Percentiles rank a stretch among this genome's conserved stretches.
Conservation (phyloP, 2,888 invertebrate genomes). For the Physocephala rufipes region DNA sequence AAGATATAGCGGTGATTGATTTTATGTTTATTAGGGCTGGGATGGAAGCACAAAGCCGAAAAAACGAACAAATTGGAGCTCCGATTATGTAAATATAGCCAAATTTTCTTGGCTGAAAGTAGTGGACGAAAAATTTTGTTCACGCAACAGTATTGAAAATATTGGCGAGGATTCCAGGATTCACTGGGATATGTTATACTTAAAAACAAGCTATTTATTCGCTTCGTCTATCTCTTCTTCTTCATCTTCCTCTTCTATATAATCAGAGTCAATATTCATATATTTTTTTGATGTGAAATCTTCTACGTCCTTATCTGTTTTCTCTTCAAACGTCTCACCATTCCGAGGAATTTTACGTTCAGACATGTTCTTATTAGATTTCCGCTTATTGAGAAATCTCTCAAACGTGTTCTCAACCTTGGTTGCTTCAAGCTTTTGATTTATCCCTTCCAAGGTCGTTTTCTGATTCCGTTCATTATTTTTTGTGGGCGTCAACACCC, state of each 20-base stretch:
- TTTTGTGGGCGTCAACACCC: neutral
- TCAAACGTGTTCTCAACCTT: conserved; percentile 48
- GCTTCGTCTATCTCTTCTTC: conserved; percentile 33
- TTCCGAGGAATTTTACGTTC: conserved; percentile 50
- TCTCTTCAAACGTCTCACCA: neutral
- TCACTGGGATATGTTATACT: no score
- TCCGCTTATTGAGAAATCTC: conserved; percentile 50
- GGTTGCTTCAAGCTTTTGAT: conserved; percentile 43
- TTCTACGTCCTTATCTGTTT: neutral
- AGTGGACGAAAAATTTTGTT: no score
- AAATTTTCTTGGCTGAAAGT: no score
- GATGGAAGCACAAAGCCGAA: no score
- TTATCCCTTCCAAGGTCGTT: conserved; percentile 26
- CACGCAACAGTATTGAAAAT: no score
- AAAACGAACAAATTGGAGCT: no score
- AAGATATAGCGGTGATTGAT: no score
- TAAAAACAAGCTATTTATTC: no score
- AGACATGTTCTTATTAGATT: conserved; percentile 48
- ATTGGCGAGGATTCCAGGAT: no score
- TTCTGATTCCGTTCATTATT: neutral
- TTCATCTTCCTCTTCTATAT: conserved; percentile 51
- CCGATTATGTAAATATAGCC: no score
- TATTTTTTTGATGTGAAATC: conserved; percentile 11
- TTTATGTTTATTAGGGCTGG: no score
- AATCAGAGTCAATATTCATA: conserved; percentile 49